Conservation (phyloP, 2,888 invertebrate genomes). For the Standfussiana lucernea region DNA sequence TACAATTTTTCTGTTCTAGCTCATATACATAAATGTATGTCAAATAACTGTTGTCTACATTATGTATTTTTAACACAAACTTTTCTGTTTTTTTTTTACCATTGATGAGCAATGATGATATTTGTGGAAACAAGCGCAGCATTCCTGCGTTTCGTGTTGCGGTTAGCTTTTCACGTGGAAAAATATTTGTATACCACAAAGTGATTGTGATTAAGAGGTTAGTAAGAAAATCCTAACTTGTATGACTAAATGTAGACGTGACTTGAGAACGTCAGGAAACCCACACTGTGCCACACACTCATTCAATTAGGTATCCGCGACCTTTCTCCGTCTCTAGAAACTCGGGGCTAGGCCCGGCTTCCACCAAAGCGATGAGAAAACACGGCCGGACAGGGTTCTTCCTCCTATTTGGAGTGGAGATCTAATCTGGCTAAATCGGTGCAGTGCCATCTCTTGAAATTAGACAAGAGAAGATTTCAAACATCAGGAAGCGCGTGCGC, state of each 20-base stretch:
- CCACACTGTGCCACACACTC: slow-evolving; percentile 30
- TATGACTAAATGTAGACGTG: slow-evolving; percentile 40
- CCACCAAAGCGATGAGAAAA: slow-evolving; percentile 1
- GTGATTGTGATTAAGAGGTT: neutral
- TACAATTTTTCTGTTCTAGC: no score
- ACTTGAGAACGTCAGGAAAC: slow-evolving; percentile 6
- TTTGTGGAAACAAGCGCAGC: neutral
- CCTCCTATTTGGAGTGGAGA: neutral
- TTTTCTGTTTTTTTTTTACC: neutral
- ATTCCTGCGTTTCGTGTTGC: neutral
- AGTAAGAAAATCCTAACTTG: neutral
- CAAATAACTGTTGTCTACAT: neutral
- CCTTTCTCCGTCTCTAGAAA: slow-evolving; percentile 18
- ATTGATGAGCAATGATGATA: neutral
- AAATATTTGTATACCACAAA: neutral
- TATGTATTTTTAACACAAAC: neutral
- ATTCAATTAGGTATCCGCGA: slow-evolving; percentile 24
- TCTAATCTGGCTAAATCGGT: neutral
- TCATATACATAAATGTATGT: neutral
- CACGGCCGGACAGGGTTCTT: neutral
- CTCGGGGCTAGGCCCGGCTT: neutral
- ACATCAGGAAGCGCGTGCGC: neutral
- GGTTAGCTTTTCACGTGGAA: neutral
- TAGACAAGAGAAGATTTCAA: neutral
- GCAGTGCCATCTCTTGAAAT: neutral